Conservation (phyloP, 2,113 vertebrate species). For the Eurypyga helias region DNA sequence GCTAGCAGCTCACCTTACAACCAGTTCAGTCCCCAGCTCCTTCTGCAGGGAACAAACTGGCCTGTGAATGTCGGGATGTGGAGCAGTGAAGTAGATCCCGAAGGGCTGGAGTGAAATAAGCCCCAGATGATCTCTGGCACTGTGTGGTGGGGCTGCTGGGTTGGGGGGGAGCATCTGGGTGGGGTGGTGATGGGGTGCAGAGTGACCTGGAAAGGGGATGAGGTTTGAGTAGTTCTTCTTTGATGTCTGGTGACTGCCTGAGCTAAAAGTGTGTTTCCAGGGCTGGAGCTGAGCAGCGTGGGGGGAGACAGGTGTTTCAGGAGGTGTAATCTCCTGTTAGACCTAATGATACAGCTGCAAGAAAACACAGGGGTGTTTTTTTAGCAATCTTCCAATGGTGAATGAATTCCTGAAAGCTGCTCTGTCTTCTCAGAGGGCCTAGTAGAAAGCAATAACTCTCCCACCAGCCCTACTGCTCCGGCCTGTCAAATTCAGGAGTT, state of each 20-base stretch:
- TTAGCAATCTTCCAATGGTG: background rate
- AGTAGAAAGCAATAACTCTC: background rate
- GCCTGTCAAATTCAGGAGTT: fast-evolving
- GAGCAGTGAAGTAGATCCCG: fast-evolving
- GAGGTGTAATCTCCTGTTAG: background rate
- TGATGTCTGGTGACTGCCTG: background rate
- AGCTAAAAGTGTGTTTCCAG: too few relatives aligned
- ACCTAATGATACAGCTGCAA: background rate
- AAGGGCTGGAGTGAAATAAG: background rate
- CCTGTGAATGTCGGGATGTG: fast-evolving
- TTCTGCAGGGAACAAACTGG: background rate
- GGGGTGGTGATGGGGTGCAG: background rate
- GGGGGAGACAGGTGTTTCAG: background rate
- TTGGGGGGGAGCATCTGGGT: background rate
- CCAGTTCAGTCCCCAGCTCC: background rate
- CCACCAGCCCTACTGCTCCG: background rate
- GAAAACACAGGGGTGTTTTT: background rate
- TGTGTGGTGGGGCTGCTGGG: fast-evolving
- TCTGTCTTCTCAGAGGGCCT: background rate
- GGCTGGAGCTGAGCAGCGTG: background rate
- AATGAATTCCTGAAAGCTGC: background rate
- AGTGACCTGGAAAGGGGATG: background rate
- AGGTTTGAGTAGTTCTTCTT: background rate
- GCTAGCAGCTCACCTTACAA: background rate
- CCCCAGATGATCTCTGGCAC: fast-evolving